Conservation (phyloP, 2,113 vertebrate species). For the Periophthalmus modestus region DNA sequence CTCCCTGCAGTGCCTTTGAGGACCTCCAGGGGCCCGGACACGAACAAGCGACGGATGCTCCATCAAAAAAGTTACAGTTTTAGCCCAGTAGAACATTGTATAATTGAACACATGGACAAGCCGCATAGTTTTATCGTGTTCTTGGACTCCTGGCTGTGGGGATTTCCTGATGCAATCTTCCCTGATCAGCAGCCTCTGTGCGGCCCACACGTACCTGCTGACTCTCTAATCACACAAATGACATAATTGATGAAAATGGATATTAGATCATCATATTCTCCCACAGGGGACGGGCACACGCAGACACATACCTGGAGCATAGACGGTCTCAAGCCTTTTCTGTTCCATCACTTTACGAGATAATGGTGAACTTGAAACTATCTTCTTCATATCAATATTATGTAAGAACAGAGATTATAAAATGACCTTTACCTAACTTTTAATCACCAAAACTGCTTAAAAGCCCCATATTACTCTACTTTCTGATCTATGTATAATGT, state of each 20-base stretch:
- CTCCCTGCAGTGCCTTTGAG: too few species aligned
- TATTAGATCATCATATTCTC: conserved; percentile 46
- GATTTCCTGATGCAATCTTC: conserved; percentile 30
- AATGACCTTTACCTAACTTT: too few species aligned
- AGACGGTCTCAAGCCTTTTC: background rate
- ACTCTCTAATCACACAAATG: conserved; percentile 53
- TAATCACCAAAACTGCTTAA: too few species aligned
- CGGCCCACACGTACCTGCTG: conserved; percentile 39
- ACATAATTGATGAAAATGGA: conserved; percentile 53
- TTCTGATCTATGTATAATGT: too few species aligned
- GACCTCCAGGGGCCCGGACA: too few species aligned
- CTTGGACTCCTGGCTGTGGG: conserved; percentile 7
- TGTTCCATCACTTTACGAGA: background rate
- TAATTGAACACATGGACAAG: background rate
- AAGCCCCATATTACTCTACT: too few species aligned
- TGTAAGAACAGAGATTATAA: too few species aligned
- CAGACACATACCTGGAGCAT: conserved; percentile 10
- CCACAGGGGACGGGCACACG: conserved; percentile 28
- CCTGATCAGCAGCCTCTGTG: conserved; percentile 51
- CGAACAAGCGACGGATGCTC: too few species aligned
- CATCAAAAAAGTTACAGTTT: background rate
- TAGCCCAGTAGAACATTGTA: background rate
- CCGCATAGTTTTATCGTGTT: too few species aligned
- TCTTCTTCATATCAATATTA: too few species aligned
- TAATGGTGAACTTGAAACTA: too few species aligned